Conservation (phyloP, 2,113 vertebrate genomes). For the Mohoua ochrocephala region DNA sequence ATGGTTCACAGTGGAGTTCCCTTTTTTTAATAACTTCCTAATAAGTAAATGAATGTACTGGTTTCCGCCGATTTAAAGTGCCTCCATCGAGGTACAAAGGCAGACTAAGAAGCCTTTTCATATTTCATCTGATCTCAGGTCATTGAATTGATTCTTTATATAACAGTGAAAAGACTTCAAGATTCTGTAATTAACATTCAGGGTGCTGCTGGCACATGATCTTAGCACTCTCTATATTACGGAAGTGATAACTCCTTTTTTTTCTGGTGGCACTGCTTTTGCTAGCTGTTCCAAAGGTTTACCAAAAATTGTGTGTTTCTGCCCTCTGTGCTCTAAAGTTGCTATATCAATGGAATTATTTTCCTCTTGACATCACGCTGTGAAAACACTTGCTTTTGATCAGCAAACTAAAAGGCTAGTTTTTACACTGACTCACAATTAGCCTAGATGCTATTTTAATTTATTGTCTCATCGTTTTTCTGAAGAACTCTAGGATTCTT, state of each 20-base stretch:
- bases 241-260: not conserved
- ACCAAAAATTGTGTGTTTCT: not conserved
- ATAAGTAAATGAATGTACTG: conserved; percentile 13
- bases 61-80: not conserved
- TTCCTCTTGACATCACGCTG: not conserved
- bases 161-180: conserved; percentile 22
- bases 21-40: conserved; percentile 10
- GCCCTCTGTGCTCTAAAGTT: not conserved
- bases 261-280: not conserved
- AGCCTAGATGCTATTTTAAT: conserved; percentile 20
- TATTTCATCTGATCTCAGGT: conserved; percentile 31
- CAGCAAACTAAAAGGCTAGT: not conserved
- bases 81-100: not conserved
- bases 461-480: conserved; percentile 13
- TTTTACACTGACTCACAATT: conserved; percentile 36
- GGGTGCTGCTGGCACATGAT: not conserved
- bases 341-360: not conserved
- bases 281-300: not conserved
- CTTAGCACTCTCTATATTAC: not conserved
- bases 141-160: conserved; percentile 17
- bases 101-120: conserved; percentile 23
- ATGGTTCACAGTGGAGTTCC: not conserved
- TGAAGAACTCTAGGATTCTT: conserved; percentile 23
- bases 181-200: conserved; percentile 23
- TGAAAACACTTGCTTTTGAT: conserved; percentile 13